A percentile compares a stretch with the other conserved stretches of the same genome.
phyloP scores from a whole-genome alignment of 35 echinoderm and acorn worm species.

The Strongylocentrotus purpuratus region DNA sequence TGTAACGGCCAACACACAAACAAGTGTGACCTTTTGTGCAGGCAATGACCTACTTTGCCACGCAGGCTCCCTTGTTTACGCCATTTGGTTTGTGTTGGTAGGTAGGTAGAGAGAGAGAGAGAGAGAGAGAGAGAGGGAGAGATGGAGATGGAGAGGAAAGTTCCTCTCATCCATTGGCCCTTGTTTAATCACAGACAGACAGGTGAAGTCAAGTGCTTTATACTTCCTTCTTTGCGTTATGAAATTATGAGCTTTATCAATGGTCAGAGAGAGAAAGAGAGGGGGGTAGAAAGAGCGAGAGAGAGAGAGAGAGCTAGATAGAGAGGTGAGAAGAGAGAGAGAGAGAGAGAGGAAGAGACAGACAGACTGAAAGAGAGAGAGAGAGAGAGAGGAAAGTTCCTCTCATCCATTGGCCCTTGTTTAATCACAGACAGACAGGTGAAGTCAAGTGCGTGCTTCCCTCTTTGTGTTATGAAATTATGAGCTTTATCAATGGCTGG shows the following conservation, averaged over 20 bases:
- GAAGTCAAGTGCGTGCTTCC: too few relatives aligned
- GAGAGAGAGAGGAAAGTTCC: neutral
- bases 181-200: too few relatives aligned
- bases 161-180: neutral
- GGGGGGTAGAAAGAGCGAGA: too few relatives aligned
- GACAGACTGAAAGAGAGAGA: too few relatives aligned
- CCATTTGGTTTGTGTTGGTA: neutral
- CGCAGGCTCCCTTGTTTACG: conserved; percentile 8
- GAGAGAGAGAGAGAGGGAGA: neutral
- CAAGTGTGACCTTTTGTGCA: conserved; percentile 28
- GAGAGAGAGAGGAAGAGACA: neutral
- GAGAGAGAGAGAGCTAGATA: too few relatives aligned
- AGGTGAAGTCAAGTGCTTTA: too few relatives aligned
- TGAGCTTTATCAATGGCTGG: too few relatives aligned
- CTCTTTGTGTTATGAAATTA: too few relatives aligned
- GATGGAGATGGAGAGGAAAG: neutral
- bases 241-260: too few relatives aligned
- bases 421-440: too few relatives aligned
- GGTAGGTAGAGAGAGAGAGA: neutral
- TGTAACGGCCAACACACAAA: neutral
- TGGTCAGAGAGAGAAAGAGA: too few relatives aligned
- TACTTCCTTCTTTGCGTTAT: too few relatives aligned
- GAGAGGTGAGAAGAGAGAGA: neutral
- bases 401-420: neutral
- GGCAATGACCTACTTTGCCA: conserved; percentile 28